Evolutionary conservation across 2,113 vertebrate species (phyloP).

Genomic region (Piprites chloris): DNA sequence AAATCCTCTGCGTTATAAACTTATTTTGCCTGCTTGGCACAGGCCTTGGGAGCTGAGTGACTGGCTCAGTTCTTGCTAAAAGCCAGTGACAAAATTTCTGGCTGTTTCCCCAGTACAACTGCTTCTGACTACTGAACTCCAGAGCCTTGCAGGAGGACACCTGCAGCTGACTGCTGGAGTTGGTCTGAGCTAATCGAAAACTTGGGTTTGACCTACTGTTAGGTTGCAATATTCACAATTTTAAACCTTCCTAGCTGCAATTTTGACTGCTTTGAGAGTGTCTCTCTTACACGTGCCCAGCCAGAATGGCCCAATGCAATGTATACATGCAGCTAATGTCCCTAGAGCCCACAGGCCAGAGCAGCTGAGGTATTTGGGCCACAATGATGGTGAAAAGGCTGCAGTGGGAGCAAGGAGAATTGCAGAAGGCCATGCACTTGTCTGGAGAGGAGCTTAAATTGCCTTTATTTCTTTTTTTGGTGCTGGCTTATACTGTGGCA

Average conservation of each 20-base stretch:
- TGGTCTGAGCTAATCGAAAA: neutral
- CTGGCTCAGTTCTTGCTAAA: conserved; percentile 23
- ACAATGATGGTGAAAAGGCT: neutral
- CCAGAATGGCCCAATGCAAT: neutral
- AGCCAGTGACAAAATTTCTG: conserved; percentile 24
- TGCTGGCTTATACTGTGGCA: neutral
- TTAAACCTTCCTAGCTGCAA: neutral
- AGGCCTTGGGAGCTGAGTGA: neutral
- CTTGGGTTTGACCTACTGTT: neutral
- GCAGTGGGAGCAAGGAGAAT: neutral
- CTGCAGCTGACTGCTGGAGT: neutral
- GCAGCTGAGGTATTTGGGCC: neutral
- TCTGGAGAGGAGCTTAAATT: neutral
- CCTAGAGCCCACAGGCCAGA: neutral
- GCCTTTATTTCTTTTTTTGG: neutral
- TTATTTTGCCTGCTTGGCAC: neutral
- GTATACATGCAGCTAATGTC: neutral
- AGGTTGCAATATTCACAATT: neutral
- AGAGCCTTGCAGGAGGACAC: neutral
- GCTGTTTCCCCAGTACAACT: neutral
- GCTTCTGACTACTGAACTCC: neutral
- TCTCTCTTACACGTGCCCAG: neutral
- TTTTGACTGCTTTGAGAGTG: neutral
- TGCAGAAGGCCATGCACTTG: neutral
- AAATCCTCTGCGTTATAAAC: neutral